phyloP scores from a whole-genome alignment of 2,113 vertebrate genomes.

The Natator depressus region DNA sequence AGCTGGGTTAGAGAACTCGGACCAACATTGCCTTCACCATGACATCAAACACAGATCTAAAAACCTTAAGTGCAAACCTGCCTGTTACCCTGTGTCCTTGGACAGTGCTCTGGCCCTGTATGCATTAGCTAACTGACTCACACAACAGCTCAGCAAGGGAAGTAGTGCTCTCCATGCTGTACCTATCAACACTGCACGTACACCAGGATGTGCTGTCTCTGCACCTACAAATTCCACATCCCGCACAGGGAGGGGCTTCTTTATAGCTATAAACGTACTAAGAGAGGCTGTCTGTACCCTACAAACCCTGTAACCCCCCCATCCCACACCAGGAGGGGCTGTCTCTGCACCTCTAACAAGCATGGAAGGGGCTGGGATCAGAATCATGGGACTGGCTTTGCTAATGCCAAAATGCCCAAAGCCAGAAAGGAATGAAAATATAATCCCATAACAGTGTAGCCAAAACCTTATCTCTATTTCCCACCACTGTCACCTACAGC shows the following conservation, averaged over 20 bases:
- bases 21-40: background rate
- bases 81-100: background rate
- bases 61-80: background rate
- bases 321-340: background rate
- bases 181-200: background rate
- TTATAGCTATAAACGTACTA: background rate
- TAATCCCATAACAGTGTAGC: background rate
- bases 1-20: background rate
- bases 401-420: background rate
- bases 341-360: background rate
- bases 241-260: background rate
- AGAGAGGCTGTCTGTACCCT: background rate
- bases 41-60: background rate
- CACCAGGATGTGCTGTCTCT: background rate
- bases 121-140: background rate
- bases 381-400: background rate
- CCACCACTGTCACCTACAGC: too few relatives aligned
- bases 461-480: background rate
- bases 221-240: background rate
- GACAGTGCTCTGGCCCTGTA: background rate
- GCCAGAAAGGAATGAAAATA: background rate
- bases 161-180: background rate
- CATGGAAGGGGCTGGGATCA: background rate
- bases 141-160: background rate
- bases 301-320: background rate